Evolutionary conservation across 2,113 vertebrate genomes (phyloP).

Genomic region (Tragelaphus scriptus): DNA sequence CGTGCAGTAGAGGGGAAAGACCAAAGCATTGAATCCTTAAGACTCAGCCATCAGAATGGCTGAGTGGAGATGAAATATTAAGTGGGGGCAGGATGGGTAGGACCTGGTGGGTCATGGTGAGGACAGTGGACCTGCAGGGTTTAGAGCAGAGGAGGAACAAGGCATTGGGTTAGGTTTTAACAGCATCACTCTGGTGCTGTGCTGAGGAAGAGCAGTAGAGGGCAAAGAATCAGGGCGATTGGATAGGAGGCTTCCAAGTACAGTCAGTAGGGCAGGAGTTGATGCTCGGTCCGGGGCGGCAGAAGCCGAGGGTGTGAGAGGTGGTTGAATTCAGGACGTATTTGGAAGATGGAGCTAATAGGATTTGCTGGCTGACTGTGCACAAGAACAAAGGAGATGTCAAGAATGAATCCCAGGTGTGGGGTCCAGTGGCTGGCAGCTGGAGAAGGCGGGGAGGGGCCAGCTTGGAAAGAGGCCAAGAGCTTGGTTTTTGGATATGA

Average conservation of each 20-base stretch:
- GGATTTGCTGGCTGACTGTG: neutral
- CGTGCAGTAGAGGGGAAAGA: accelerated
- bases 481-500: neutral
- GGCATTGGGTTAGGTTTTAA: neutral
- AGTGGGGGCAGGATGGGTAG: neutral
- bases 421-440: neutral
- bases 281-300: no score
- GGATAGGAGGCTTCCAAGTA: neutral
- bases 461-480: neutral
- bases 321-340: no score
- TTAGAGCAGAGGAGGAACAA: no score
- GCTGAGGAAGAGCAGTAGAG: neutral
- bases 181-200: neutral
- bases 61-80: neutral
- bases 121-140: neutral
- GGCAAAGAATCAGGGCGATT: neutral
- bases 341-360: neutral
- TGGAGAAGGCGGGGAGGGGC: neutral
- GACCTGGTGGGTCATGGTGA: neutral
- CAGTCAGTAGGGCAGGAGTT: neutral
- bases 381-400: neutral
- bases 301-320: neutral
- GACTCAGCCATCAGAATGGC: neutral
- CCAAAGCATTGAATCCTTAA: neutral
- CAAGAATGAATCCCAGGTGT: neutral